phyloP scores from a whole-genome alignment of 2,888 invertebrate genomes.

The Drosophila recens region DNA sequence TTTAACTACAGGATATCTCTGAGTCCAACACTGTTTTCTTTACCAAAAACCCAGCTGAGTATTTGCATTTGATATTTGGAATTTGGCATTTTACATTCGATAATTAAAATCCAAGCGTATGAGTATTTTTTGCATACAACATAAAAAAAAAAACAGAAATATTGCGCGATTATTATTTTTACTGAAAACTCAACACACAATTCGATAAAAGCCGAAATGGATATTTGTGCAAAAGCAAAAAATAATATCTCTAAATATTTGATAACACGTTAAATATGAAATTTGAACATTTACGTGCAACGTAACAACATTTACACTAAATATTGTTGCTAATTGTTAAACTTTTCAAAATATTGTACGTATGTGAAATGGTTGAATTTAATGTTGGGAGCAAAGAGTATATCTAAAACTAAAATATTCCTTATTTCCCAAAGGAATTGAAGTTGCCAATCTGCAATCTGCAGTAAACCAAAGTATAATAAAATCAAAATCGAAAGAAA shows the following conservation, averaged over 20 bases:
- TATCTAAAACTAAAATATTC: conserved; percentile 13
- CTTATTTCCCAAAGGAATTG: conserved; percentile 51
- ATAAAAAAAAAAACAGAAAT: background rate
- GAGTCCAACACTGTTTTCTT: background rate
- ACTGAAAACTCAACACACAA: conserved; percentile 1
- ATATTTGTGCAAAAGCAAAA: conserved; percentile 3
- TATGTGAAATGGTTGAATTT: background rate
- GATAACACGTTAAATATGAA: conserved; percentile 6
- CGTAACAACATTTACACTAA: background rate
- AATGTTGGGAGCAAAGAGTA: background rate
- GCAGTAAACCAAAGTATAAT: conserved; percentile 66
- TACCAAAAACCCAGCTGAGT: conserved; percentile 1
- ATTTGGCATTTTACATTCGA: conserved; percentile 43
- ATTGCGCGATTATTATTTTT: background rate
- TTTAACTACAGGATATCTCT: background rate
- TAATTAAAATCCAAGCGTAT: conserved; percentile 62
- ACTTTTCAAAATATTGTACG: background rate
- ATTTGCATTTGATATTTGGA: conserved; percentile 37
- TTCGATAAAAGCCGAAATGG: conserved; percentile 1
- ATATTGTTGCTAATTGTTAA: background rate
- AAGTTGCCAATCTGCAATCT: conserved; percentile 49
- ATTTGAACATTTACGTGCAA: conserved; percentile 2
- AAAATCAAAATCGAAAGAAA: conserved; percentile 46
- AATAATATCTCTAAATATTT: conserved; percentile 6
- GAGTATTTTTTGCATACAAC: conserved; percentile 23